phyloP scores from a whole-genome alignment of 53 echinoderm and acorn worm species.

The Zoroaster sp. region DNA sequence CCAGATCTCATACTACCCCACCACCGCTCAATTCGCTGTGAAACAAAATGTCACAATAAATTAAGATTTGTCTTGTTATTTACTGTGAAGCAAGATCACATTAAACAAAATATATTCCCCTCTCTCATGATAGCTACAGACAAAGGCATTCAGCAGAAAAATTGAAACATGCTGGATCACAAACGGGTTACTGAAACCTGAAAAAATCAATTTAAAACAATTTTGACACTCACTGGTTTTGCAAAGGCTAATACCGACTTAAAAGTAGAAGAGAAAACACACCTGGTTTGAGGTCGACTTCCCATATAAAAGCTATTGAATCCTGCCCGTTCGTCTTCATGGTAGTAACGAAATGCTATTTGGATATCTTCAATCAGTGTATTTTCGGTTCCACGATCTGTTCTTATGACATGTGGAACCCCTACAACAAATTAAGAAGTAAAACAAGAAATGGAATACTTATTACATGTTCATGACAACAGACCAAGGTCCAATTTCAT shows the following conservation, averaged over 20 bases:
- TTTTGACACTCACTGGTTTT: not conserved
- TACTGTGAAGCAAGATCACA: not conserved
- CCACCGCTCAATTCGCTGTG: conserved; percentile 58
- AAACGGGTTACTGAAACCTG: not conserved
- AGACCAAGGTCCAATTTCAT: too few species aligned
- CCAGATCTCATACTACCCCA: conserved; percentile 52
- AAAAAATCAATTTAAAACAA: not conserved
- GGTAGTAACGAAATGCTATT: conserved; percentile 59
- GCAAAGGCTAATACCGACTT: not conserved
- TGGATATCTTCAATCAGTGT: conserved; percentile 22
- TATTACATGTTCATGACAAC: not conserved
- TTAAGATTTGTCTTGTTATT: not conserved
- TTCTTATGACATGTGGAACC: conserved; percentile 60
- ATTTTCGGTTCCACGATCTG: conserved; percentile 73
- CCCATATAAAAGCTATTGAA: conserved; percentile 61
- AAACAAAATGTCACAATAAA: not conserved
- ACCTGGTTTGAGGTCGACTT: conserved; percentile 66
- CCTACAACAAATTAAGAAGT: conserved; percentile 20
- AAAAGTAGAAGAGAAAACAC: not conserved
- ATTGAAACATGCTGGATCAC: not conserved
- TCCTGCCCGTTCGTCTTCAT: conserved; percentile 55
- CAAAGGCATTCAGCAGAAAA: not conserved
- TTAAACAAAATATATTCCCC: not conserved
- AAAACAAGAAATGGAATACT: not conserved
- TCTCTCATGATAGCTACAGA: not conserved